Evolutionary conservation across 2,888 invertebrate species (phyloP).

Genomic region (Campaea margaritaria): DNA sequence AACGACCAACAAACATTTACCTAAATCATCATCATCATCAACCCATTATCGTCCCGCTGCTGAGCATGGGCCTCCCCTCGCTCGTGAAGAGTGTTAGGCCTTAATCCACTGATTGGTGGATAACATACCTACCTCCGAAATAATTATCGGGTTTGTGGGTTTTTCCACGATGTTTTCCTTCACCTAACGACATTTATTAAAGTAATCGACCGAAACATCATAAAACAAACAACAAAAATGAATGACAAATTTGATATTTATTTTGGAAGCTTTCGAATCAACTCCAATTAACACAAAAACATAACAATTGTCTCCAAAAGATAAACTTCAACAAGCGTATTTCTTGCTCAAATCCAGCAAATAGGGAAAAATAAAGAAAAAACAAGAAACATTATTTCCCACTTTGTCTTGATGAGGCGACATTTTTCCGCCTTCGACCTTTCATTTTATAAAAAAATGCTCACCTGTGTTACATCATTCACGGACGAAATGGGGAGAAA

Average conservation of each 20-base stretch:
- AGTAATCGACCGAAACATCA: neutral
- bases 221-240: neutral
- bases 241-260: constrained; percentile 10
- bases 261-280: constrained; percentile 17
- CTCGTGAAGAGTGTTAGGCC: no score
- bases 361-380: constrained; percentile 29
- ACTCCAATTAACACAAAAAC: constrained; percentile 31
- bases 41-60: no score
- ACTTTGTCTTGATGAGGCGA: constrained; percentile 42
- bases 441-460: constrained; percentile 41
- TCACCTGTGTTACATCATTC: constrained; percentile 44
- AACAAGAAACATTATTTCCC: constrained; percentile 44
- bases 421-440: constrained; percentile 44
- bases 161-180: no score
- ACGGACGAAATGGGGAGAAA: constrained; percentile 39
- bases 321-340: constrained; percentile 31
- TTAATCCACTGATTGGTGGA: no score
- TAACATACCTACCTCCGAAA: no score
- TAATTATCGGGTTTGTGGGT: no score
- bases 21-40: no score
- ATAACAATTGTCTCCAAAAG: constrained; percentile 18
- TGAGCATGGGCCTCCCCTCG: no score
- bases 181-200: no score
- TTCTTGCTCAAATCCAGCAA: constrained; percentile 17
- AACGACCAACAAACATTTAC: no score